Evolutionary conservation across 1,140 invertebrate genomes (phyloP), one percentile per base, ranked within the genome.

Genomic region (Ruditapes philippinarum): DNA sequence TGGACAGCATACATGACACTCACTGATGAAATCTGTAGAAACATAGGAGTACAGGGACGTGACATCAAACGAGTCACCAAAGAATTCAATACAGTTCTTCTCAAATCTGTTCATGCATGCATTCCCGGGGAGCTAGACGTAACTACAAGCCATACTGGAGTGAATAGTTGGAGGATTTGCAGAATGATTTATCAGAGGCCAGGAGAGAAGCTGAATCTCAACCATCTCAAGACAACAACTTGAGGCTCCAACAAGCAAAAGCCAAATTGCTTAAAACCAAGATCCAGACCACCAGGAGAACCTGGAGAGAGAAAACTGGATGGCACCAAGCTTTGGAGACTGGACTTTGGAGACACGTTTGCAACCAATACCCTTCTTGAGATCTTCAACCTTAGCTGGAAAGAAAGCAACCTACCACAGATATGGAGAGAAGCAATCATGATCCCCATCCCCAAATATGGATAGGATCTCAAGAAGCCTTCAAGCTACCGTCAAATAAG

Each of bases 131-230:
- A 31, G 49, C 33, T 0, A 79, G 19, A 83, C 57, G 38, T 19
- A 83, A 4, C 85, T 80, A 70, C 82, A n/a, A 88, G 57, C 74
- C 86, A 28, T 84, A 91, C 70, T 84, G 86, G 85, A 91, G 36
- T 25, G 54, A 62, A 12, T 12, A 88, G 12, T 54, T 82, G 33
- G 40, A 88, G 54, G 19, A 31, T 25, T 78, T 83, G 17, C 19
- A 90, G 36, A 33, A 90, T 68, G 28, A 49, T 12, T 42, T 90
- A 22, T 80, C 51, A 45, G 49, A 60, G 49, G 85, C 78, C 42
- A 90, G 85, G 49, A 74, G 62, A 4, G 76, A 73, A 60, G 76
- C 62, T 22, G 73, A 60, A 81, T 38, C 14, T 3, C 4, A 74
- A 22, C 83, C 84, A 17, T 60, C 45, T 25, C 1, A 42, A 28